phyloP scores from a whole-genome alignment of 1,140 invertebrate genomes.

The Halictus rubicundus region DNA sequence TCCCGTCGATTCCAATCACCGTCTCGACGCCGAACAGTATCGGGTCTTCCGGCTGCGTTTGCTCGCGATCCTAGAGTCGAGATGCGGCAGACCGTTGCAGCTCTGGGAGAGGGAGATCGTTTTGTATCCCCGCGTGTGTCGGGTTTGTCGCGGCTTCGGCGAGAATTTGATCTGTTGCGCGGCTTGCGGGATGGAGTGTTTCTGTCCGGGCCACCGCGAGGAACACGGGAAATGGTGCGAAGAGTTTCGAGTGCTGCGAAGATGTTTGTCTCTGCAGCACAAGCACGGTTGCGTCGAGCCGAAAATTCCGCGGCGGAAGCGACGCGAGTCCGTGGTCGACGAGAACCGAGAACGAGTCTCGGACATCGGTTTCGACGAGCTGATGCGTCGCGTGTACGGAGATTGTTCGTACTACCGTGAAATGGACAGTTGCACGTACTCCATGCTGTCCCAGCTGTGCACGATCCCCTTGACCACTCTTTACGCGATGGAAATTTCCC shows the following conservation, averaged over 20 bases:
- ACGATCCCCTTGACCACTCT: constrained; percentile 84
- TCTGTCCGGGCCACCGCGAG: constrained; percentile 64
- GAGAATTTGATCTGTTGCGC: constrained; percentile 81
- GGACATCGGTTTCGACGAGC: constrained; percentile 77
- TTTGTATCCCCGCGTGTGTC: constrained; percentile 85
- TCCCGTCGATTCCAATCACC: constrained; percentile 79
- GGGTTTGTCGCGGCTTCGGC: constrained; percentile 78
- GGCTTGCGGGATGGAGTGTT: constrained; percentile 81
- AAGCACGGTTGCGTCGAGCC: constrained; percentile 82
- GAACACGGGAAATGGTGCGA: constrained; percentile 74
- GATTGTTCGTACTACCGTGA: constrained; percentile 76
- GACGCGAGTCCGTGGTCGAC: constrained; percentile 27
- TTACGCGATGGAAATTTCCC: constrained; percentile 81
- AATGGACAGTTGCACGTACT: constrained; percentile 83
- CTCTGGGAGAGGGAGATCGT: constrained; percentile 86
- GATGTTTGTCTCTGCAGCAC: constrained; percentile 68
- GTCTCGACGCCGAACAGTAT: constrained; percentile 82
- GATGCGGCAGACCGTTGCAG: constrained; percentile 81
- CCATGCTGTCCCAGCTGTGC: constrained; percentile 83
- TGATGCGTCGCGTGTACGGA: constrained; percentile 80
- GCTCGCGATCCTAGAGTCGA: constrained; percentile 82
- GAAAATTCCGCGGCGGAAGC: constrained; percentile 78
- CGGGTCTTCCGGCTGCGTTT: constrained; percentile 83
- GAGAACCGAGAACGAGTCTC: constrained; percentile 66
- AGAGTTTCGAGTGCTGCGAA: constrained; percentile 71